A percentile compares a stretch with the other conserved stretches of the same genome.
Evolutionary conservation across 2,888 invertebrate genomes (phyloP).

Genomic region (Meta bourneti): DNA sequence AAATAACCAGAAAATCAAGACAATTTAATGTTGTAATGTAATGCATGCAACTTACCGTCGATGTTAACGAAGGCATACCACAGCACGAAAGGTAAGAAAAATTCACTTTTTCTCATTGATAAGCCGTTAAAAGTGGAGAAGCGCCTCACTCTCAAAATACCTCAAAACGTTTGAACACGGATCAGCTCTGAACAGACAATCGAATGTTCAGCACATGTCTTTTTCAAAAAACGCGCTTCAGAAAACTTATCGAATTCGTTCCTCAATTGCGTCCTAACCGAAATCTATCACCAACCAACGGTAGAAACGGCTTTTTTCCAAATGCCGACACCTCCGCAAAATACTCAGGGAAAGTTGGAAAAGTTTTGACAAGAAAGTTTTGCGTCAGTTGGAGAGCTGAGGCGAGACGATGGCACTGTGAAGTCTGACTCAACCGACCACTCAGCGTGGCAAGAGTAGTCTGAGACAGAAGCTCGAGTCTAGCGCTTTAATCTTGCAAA

Average conservation of each 20-base stretch:
- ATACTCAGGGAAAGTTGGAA: conserved; percentile 16
- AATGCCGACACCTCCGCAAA: background rate
- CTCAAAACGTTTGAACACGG: conserved; percentile 2
- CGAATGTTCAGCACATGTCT: conserved; percentile 35
- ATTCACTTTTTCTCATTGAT: conserved; percentile 63
- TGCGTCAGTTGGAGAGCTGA: conserved; percentile 6
- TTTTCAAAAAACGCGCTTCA: conserved; percentile 50
- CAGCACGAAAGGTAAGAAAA: conserved; percentile 61
- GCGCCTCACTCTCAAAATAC: background rate
- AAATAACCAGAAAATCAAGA: too few species aligned
- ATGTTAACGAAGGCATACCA: conserved; percentile 64
- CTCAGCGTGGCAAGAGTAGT: conserved; percentile 50
- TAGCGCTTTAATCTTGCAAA: conserved; percentile 43
- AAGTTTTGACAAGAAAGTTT: conserved; percentile 60
- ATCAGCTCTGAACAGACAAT: too few species aligned
- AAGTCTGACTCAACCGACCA: conserved; percentile 36
- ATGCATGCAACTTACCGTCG: conserved; percentile 55
- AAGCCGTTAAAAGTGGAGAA: conserved; percentile 33
- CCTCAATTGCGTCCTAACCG: background rate
- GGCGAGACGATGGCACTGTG: background rate
- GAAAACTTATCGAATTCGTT: background rate
- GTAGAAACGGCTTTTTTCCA: background rate
- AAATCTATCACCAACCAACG: background rate
- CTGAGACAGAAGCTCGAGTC: conserved; percentile 34
- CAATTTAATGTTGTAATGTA: too few species aligned